These are phyloP conservation scores for Corythaeola cristata DNA, from an alignment of 2,113 vertebrate species.

Conservation along the genomic window DNA sequence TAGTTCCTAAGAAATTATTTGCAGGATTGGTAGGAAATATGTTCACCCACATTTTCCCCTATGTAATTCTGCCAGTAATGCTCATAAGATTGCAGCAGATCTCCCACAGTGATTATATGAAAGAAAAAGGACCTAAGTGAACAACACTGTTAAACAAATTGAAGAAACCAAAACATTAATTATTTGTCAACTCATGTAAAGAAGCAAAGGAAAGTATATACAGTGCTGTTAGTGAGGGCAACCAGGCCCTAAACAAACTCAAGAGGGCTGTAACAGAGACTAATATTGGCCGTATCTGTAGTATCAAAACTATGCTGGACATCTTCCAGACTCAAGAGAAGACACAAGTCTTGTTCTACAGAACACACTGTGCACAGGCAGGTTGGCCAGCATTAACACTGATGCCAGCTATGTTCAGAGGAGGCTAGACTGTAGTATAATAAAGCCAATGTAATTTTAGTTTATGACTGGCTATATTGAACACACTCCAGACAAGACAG, in stretches of 20 bases:
- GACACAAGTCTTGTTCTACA: neutral
- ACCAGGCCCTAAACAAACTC: neutral
- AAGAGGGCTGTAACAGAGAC: neutral
- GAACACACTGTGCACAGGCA: neutral
- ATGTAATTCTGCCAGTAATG: neutral
- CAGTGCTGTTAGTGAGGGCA: neutral
- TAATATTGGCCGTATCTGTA: neutral
- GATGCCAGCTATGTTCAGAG: neutral
- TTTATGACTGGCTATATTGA: neutral
- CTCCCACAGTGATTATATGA: neutral
- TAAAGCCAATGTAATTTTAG: neutral
- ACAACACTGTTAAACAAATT: neutral
- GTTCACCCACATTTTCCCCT: neutral
- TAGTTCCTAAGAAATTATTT: constrained; percentile 30
- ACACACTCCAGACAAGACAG: neutral
- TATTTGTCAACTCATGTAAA: neutral
- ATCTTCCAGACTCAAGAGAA: neutral
- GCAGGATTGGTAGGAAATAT: neutral
- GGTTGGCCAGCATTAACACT: neutral
- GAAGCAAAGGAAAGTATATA: neutral
- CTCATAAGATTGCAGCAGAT: neutral
- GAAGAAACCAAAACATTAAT: neutral
- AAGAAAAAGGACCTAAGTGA: neutral
- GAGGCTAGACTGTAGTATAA: neutral
- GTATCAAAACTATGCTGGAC: neutral